Conservation (phyloP, 2,888 invertebrate genomes). For the Cristatella mucedo region DNA sequence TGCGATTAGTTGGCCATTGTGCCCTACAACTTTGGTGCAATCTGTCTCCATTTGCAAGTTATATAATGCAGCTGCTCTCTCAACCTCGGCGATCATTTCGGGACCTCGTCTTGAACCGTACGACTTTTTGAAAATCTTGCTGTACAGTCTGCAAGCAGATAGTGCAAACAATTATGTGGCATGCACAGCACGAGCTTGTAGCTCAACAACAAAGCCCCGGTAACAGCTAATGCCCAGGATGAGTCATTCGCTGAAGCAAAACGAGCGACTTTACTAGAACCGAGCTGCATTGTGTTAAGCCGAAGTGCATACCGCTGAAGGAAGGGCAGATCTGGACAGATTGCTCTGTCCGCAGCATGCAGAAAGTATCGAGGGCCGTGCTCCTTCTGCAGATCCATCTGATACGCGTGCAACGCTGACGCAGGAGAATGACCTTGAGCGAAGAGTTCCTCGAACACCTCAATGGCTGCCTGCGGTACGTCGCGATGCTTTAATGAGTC, state of each 20-base stretch:
- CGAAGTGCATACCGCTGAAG: background rate
- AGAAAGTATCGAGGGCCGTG: background rate
- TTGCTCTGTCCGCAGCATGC: background rate
- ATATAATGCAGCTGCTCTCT: no score
- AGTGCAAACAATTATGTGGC: no score
- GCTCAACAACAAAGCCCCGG: no score
- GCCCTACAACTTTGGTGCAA: background rate
- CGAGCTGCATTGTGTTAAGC: no score
- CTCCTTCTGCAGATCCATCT: background rate
- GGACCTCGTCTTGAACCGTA: no score
- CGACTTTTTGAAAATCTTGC: no score
- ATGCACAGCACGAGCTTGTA: no score
- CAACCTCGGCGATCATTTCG: no score
- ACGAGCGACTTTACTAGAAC: background rate
- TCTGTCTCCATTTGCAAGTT: no score
- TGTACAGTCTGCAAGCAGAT: no score
- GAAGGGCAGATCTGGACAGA: background rate
- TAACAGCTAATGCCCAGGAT: no score
- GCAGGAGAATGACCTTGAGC: background rate
- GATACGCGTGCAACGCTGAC: background rate
- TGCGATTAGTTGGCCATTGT: background rate
- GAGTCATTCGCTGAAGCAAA: no score
- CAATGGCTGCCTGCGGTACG: background rate
- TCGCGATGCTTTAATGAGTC: background rate
- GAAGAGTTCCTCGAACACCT: background rate